Evolutionary conservation across 2,113 vertebrate genomes (phyloP), one percentile per base, ranked within the genome.

Genomic region (Silurus glanis): DNA sequence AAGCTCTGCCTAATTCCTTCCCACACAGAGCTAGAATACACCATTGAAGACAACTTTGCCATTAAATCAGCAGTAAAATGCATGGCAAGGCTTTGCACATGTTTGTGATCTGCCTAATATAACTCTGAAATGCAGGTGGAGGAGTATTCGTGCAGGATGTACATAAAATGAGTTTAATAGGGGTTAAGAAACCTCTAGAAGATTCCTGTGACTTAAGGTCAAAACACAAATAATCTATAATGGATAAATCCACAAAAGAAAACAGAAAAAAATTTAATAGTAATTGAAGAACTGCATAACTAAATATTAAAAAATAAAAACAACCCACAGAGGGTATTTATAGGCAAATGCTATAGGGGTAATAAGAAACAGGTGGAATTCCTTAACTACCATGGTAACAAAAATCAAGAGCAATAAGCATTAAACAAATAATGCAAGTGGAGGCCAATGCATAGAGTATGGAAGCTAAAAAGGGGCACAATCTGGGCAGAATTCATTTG

Each of bases 221-320:
- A 78, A 78, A 78, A 76, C 49, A 76, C 49, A 74, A 51, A 74
- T n/a, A 53, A 76, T 72, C 8, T 45, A 47, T 45, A 76, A 76
- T 55, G 21, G 37, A 76, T 5, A 14, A 55, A 53, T 13, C 6
- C 72, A 13, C 0, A 19, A 51, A 21, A 23, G 9, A 75, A 19
- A 9, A 47, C 66, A 16, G 17, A 17, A 49, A 21, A 72, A 19
- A 4, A 16, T 72, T 23, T 23, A 5, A 51, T 25, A 75, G 5
- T 14, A 53, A 10, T 4, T 14, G 6, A 76, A 55, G 28, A 51
- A 49, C 8, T 6, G 47, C 17, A 72, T 2, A 47, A 9, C 7
- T 58, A 58, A 58, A 75, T 9, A 23, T 2, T 16, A 2, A 75
- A 51, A 75, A 12, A 76, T 7, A n/a, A 2, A 6, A n/a, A 55